Evolutionary conservation across 2,888 invertebrate species (phyloP), one percentile per base, ranked within the genome.

Genomic region (Plagodis dolabraria): DNA sequence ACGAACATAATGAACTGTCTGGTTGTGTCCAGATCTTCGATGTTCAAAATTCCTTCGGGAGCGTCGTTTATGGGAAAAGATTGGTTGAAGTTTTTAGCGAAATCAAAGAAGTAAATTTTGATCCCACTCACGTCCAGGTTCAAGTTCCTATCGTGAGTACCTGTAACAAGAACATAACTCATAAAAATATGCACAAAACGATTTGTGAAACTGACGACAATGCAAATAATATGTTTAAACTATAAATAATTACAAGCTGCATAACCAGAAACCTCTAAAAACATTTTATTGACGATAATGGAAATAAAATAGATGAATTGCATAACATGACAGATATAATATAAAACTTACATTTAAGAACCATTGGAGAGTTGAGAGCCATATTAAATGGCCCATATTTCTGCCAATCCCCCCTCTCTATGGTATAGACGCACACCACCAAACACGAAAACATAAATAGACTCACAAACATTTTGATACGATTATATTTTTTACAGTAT

Each of bases 1-100:
- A 91, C 86, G 62, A 87, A 91, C 70, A 91, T 74, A 22, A 88
- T 77, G 64, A 90, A 83, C 59, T 80, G 77, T 40, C 75, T 85
- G 8, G 67, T 70, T 69, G 82, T 85, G 60, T 88, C 84, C 5
- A 92, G 72, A 12, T 69, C 69, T 11, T 72, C 55, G 1, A 82
- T 65, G 4, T 72, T 63, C 4, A 88, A 79, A 59, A 92, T 90
- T 22, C 83, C 79, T 40, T 36, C 40, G 5, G 48, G 38, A n/a
- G 48, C 48, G 5, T 49, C 38, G 10, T 49, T 22, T 2, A 49
- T 49, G 33, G 33, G 7, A 11, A 49, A 49, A 1, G 48, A 49
- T 49, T 38, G 38, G 40, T 49, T 49, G 48, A 38, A 49, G 48
- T 40, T 49, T 5, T 49, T 49, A 9, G 38, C 38, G 9, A 40